These are phyloP conservation scores for Vicugna pacos DNA, from an alignment of 2,113 vertebrate species.

Conservation along the genomic window DNA sequence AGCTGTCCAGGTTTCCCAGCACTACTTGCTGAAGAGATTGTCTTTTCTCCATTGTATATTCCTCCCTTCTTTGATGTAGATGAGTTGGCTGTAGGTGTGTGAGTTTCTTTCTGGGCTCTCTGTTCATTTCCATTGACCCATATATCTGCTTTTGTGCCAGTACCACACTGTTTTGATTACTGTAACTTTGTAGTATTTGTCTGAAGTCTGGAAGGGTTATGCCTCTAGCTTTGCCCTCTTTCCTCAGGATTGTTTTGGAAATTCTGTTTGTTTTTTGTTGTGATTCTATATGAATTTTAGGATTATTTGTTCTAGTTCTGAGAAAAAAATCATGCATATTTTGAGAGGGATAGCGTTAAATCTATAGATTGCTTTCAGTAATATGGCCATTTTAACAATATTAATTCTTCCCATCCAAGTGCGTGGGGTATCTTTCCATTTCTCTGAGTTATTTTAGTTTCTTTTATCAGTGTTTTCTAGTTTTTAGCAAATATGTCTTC, in stretches of 20 bases:
- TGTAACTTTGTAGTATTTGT: neutral
- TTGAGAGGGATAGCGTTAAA: neutral
- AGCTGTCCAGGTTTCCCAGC: neutral
- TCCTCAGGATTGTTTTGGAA: neutral
- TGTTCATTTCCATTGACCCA: neutral
- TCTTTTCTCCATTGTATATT: neutral
- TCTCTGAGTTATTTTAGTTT: neutral
- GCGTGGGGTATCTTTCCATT: neutral
- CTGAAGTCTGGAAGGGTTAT: neutral
- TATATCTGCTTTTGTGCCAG: neutral
- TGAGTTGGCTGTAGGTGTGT: neutral
- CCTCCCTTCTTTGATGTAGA: neutral
- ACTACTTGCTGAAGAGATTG: neutral
- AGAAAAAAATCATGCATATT: neutral
- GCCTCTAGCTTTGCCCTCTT: neutral
- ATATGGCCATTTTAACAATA: neutral
- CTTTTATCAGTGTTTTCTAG: neutral
- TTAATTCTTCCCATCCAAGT: neutral
- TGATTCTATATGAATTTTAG: neutral
- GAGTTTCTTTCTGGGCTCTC: neutral
- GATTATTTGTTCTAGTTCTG: neutral
- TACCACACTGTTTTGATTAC: neutral
- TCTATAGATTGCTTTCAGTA: neutral
- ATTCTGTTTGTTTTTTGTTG: neutral
- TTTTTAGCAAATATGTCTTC: neutral